phyloP scores from a whole-genome alignment of 2,888 invertebrate species.

The Leptothorax acervorum region DNA sequence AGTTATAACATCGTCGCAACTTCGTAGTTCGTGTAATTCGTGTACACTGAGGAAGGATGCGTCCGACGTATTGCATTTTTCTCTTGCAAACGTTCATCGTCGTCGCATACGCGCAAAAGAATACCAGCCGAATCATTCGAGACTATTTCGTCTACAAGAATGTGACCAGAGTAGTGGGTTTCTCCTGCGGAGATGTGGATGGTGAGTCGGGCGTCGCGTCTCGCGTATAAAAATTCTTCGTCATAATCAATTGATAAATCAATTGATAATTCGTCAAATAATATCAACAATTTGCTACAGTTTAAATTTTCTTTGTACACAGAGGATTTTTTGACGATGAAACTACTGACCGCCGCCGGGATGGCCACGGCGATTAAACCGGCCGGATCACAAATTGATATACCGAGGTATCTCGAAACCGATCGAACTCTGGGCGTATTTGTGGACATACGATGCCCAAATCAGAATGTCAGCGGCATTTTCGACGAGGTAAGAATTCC shows the following conservation, averaged over 20 bases:
- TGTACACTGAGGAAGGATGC: slow-evolving; percentile 33
- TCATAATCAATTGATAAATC: no score
- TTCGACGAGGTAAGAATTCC: slow-evolving; percentile 58
- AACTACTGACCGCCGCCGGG: slow-evolving; percentile 66
- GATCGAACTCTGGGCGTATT: slow-evolving; percentile 73
- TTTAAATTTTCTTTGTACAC: slow-evolving; percentile 10
- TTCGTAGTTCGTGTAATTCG: background rate
- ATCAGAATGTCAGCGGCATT: slow-evolving; percentile 39
- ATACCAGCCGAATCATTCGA: slow-evolving; percentile 61
- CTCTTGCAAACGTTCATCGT: slow-evolving; percentile 43
- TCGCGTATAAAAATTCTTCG: background rate
- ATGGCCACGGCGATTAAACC: slow-evolving; percentile 68
- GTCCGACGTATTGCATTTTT: slow-evolving; percentile 25
- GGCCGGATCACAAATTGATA: slow-evolving; percentile 57
- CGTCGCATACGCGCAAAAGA: background rate
- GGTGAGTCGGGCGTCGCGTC: slow-evolving; percentile 56
- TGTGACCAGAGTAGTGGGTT: slow-evolving; percentile 69
- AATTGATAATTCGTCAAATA: background rate
- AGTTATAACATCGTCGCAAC: background rate
- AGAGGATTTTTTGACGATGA: slow-evolving; percentile 72
- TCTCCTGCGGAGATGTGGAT: slow-evolving; percentile 69
- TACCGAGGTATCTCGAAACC: slow-evolving; percentile 62
- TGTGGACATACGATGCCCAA: slow-evolving; percentile 74
- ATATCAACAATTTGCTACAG: background rate
- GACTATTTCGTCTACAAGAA: slow-evolving; percentile 74